Percentiles rank a stretch among this genome's conserved stretches.
These are phyloP conservation scores for Archilochus colubris DNA, from an alignment of 2,113 vertebrate genomes.

Conservation along the genomic window DNA sequence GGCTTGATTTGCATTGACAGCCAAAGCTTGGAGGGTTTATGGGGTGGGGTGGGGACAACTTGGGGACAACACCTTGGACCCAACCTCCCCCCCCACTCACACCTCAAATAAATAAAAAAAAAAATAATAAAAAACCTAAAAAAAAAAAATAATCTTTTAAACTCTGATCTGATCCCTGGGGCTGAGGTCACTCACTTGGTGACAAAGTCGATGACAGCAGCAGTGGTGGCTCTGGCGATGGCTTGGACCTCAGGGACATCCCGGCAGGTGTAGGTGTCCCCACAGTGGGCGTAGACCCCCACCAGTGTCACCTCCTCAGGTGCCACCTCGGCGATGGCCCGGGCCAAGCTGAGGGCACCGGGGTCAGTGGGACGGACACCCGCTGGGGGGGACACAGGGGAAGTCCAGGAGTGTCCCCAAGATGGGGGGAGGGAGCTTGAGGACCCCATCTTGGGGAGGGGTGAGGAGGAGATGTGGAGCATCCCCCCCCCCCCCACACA, in stretches of 20 bases:
- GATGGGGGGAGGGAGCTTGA: no score
- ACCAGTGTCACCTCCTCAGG: slow-evolving; percentile 72
- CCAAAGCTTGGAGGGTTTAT: background rate
- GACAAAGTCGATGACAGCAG: slow-evolving; percentile 76
- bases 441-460: no score
- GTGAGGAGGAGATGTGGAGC: no score
- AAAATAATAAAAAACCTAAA: no score
- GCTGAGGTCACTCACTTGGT: slow-evolving; percentile 68
- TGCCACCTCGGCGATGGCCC: slow-evolving; percentile 36
- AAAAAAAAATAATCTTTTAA: no score
- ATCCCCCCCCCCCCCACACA: no score
- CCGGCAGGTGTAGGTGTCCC: slow-evolving; percentile 80
- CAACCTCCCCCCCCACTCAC: no score
- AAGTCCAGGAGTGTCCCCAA: no score
- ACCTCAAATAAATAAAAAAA: no score
- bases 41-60: background rate
- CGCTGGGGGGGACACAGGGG: slow-evolving; percentile 37
- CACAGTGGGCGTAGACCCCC: slow-evolving; percentile 85
- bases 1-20: background rate
- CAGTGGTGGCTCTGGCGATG: slow-evolving; percentile 77
- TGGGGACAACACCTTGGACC: background rate
- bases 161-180: rapidly evolving
- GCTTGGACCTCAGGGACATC: slow-evolving; percentile 75
- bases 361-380: slow-evolving; percentile 77
- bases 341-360: slow-evolving; percentile 71